Evolutionary conservation across 2,888 invertebrate species (phyloP), one percentile per base, ranked within the genome.

Genomic region (Synanthedon myopaeformis): DNA sequence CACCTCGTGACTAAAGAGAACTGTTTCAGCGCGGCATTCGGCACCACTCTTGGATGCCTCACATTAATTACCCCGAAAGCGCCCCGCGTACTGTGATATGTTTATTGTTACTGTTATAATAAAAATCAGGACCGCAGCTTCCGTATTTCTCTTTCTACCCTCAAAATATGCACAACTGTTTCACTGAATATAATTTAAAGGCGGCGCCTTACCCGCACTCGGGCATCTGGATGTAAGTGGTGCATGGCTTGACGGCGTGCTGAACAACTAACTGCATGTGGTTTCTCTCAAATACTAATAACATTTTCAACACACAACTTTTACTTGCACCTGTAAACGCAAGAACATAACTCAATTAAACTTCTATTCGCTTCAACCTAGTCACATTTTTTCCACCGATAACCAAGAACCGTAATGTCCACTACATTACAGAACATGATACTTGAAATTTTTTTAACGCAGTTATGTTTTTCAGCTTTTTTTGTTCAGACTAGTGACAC

Each of bases 11-110:
- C 74, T 23, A 23, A 69, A 69, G 72, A 75, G 75, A 73, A 70
- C 69, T 74, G 72, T 67, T 74, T 74, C 74, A 70, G 72, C 73
- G 75, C 75, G 77, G 71, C 64, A 65, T 60, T 67, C 62, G 65
- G 69, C 72, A 74, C 72, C 79, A 75, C 74, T 74, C 75, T 73
- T 75, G 72, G 73, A 76, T 70, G 66, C 69, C 66, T 65, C 65
- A 60, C 65, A 66, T 67, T 68, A 71, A 72, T 70, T 72, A 75
- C 82, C 86, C 84, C 83, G 79, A 82, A 35, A 85, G 82, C 84
- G 87, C 86, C 85, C 85, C 86, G 86, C 86, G 87, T 85, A 84
- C 86, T 87, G 86, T 87, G 87, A 87, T 87, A 86, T 82, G 81
- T 83, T 81, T 78, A 83, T 80, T 84, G 82, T 87, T 87, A 85